Evolutionary conservation across 2,797 vertebrate genomes (phyloP), one percentile per base, ranked within the genome.

Genomic region (Coreius guichenoti): DNA sequence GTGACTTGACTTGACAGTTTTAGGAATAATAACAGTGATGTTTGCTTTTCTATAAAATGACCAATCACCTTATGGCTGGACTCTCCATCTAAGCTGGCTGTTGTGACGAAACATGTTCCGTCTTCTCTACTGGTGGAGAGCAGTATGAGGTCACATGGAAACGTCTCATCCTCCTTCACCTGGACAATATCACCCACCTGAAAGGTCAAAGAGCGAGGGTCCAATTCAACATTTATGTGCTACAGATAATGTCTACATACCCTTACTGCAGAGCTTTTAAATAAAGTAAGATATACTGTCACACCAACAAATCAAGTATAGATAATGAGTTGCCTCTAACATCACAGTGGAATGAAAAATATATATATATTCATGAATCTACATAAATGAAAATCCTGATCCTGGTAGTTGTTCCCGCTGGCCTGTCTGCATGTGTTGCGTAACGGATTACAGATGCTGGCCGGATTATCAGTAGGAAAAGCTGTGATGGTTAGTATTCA

Each of bases 131-230:
- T 98, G 31, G 98, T 95, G 2, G 98, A 98, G 0, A 99, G 95
- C 86, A 99, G 95, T 93, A 99, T 95, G 90, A 99, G 93, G 91
- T 99, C 98, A 86, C 98, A 99, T 26, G 98, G 98, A 87, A 99
- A 99, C 21, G 95, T 96, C 93, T 99, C 98, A 14, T 99, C 91
- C 89, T 99, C 98, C 91, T 97, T 98, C 78, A 99, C 96, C 84
- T 95, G 94, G 77, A 99, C 97, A 31, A 99, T 94, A 76, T 99
- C 98, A 58, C 98, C 98, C 12, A 99, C 98, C 98, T 99, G 91
- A 85, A 84, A 72, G 31, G 78, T 43, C 69, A 43, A 82, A 8
- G 65, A n/a, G 76, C 7, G 36, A 19, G 51, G 12, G 11, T 63
- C 33, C 72, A 80, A 17, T 58, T 58, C 33, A 65, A 58, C 2